Base-by-base conservation (phyloP, 2,113 vertebrate species). In the Pipa parva region DNA sequence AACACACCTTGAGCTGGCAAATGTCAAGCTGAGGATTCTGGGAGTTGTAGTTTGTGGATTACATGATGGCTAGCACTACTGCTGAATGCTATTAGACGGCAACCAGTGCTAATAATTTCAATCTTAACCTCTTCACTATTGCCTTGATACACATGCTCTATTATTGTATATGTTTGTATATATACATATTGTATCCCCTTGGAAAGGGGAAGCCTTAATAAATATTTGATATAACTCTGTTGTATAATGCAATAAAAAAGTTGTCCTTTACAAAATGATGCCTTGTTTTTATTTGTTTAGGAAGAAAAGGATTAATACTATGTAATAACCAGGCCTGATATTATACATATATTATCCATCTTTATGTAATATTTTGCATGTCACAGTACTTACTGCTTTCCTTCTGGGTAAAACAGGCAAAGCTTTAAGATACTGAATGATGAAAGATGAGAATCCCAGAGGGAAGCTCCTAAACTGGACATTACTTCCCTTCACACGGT, bases 241-340 rank as follows among this genome's bases (percentile, higher is more conserved):
- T 42, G 13, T 52, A 52, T 39, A n/a, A 42, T 60, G 48, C 56
- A 69, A 69, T 69, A 69, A 69, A 69, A 42, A 21, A 17, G 7
- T 36, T 59, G 7, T 22, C 22, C 15, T 60, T 54, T 52, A 13
- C 28, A 28, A 50, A 36, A 58, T 13, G 18, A 13, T 20, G 21
- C 31, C 31, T 13, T 60, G 20, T 12, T 27, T 31, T 49, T 42
- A 4, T n/a, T 42, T 42, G 29, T 31, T 31, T 31, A 6, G 5
- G 5, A 31, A 31, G 29, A 31, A 31, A 5, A 31, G n/a, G n/a
- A 31, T 31, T 6, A 31, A 31, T 31, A 31, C 29, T 31, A n/a
- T n/a, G n/a, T n/a, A n/a, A n/a, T n/a, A n/a, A n/a, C n/a, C n/a
- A n/a, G n/a, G n/a, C n/a, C n/a, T n/a, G n/a, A n/a, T n/a, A n/a